A percentile compares a stretch with the other conserved stretches of the same genome.
Evolutionary conservation across 2,113 vertebrate species (phyloP).

Genomic region (Pionites leucogaster): DNA sequence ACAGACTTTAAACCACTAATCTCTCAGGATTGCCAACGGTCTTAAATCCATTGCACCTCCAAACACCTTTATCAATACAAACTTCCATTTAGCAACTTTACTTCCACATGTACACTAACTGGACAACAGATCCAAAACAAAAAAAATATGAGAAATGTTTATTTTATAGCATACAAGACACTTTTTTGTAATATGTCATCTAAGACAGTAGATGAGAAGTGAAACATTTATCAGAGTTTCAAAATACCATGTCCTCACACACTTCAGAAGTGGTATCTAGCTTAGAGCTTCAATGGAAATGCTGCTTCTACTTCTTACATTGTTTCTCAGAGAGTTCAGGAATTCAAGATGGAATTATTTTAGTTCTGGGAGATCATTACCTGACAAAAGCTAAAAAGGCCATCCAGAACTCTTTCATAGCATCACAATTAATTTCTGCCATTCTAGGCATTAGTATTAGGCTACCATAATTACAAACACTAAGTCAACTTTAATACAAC

Average conservation of each 20-base stretch:
- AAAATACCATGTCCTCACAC: not conserved
- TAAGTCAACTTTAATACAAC: not conserved
- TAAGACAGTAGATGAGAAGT: not conserved
- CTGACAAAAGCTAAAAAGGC: not conserved
- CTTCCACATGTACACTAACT: not conserved
- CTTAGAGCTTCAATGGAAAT: not conserved
- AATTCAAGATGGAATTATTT: not conserved
- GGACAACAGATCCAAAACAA: not conserved
- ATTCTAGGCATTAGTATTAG: not conserved
- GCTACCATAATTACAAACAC: not conserved
- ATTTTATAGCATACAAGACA: not conserved
- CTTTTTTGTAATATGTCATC: not conserved
- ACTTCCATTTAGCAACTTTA: not conserved
- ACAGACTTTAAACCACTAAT: not conserved
- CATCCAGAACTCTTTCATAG: not conserved
- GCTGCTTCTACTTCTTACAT: not conserved
- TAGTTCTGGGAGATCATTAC: not conserved
- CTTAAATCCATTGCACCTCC: not conserved
- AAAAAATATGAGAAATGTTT: not conserved
- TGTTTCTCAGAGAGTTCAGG: not conserved
- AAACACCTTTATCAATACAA: not conserved
- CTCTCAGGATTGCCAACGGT: not conserved
- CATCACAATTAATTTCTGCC: not conserved
- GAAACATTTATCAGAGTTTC: not conserved
- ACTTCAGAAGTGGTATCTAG: rapidly evolving